Percentiles rank a stretch among this genome's conserved stretches.
phyloP scores from a whole-genome alignment of 2,888 invertebrate genomes.

The Eupithecia subumbrata region DNA sequence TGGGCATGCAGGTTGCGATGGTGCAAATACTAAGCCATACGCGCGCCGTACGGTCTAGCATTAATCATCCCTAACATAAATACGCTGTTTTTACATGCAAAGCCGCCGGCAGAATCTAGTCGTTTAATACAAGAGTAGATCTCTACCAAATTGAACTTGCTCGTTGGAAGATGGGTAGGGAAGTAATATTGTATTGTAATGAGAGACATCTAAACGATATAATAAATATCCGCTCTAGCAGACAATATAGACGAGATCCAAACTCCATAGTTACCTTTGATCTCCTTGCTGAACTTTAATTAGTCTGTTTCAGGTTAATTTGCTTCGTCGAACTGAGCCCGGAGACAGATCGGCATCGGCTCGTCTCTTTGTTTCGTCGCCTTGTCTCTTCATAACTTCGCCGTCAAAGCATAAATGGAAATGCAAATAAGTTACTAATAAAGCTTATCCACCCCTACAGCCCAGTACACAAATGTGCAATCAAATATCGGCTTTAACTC shows the following conservation, averaged over 20 bases:
- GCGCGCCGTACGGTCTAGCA: too few species aligned
- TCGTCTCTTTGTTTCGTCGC: neutral
- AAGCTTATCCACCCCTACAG: too few species aligned
- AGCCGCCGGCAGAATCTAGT: too few species aligned
- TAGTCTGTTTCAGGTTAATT: neutral
- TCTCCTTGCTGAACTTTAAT: neutral
- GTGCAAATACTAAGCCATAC: too few species aligned
- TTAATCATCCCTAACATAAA: too few species aligned
- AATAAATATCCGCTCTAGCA: neutral
- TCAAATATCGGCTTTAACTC: too few species aligned
- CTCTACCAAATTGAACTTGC: too few species aligned
- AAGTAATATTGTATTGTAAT: neutral
- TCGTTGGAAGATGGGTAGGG: neutral
- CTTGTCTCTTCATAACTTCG: neutral
- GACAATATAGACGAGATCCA: neutral
- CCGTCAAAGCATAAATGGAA: neutral
- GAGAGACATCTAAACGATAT: neutral
- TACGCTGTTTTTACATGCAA: too few species aligned
- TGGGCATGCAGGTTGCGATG: too few species aligned
- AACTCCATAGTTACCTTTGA: neutral
- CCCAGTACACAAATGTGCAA: too few species aligned
- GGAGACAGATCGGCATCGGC: neutral
- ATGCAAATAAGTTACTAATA: too few species aligned
- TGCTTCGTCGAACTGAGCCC: neutral
- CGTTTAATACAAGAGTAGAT: too few species aligned